These are phyloP conservation scores for Drosophila subpulchrella DNA, from an alignment of 1,140 invertebrate genomes.

Conservation along the genomic window DNA sequence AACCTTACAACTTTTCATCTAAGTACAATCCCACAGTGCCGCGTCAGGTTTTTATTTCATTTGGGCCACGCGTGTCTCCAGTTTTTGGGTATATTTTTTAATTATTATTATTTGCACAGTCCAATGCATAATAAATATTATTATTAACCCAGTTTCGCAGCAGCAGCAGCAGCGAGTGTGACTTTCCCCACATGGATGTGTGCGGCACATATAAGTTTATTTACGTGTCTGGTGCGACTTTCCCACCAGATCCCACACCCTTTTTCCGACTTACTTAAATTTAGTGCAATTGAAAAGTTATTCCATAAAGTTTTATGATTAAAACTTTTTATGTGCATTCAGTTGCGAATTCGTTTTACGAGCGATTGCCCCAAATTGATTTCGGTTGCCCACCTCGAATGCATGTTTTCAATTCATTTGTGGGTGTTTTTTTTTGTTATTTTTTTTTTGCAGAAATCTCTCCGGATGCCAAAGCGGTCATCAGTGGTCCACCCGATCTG, in stretches of 20 bases:
- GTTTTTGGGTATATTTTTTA: conserved; percentile 69
- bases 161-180: not conserved
- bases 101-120: conserved; percentile 76
- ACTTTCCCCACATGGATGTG: conserved; percentile 18
- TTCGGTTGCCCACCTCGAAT: conserved; percentile 15
- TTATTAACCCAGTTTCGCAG: conserved; percentile 72
- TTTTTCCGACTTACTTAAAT: conserved; percentile 39
- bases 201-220: conserved; percentile 26
- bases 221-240: conserved; percentile 31
- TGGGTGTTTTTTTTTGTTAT: not conserved
- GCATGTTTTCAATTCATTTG: conserved; percentile 34
- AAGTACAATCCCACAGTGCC: conserved; percentile 16
- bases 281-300: conserved; percentile 64
- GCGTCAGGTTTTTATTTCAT: conserved; percentile 20
- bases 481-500: conserved; percentile 90
- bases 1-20: not conserved
- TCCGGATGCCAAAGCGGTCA: conserved; percentile 92
- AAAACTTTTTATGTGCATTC: conserved; percentile 49
- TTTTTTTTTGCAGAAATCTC: conserved; percentile 64
- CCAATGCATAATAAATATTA: conserved; percentile 79
- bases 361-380: conserved; percentile 52
- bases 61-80: conserved; percentile 23
- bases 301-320: conserved; percentile 64
- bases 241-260: conserved; percentile 11
- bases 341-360: conserved; percentile 53